Evolutionary conservation across 2,113 vertebrate genomes (phyloP).

Genomic region (Engystomops pustulosus): DNA sequence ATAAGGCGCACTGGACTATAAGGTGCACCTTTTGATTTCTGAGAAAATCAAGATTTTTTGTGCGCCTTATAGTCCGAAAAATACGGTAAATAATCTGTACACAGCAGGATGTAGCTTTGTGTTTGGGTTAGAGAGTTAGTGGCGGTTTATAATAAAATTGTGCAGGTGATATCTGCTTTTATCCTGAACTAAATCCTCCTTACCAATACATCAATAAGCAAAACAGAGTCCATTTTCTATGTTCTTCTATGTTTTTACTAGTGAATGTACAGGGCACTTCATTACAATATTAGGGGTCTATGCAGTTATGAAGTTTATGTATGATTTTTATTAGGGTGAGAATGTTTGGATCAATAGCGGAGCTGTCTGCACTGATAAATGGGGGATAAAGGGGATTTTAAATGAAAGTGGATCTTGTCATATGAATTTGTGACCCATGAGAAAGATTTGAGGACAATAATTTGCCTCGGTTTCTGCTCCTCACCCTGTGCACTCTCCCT

Average conservation of each 20-base stretch:
- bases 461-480: conserved; percentile 35
- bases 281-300: background rate
- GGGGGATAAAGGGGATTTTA: conserved; percentile 44
- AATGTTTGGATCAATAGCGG: conserved; percentile 52
- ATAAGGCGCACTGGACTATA: too few relatives aligned
- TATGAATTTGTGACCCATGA: conserved; percentile 57
- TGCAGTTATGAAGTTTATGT: background rate
- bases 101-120: too few relatives aligned
- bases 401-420: conserved; percentile 48
- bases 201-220: too few relatives aligned
- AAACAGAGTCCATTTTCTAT: too few relatives aligned
- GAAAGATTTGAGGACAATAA: conserved; percentile 57
- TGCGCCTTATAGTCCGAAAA: too few relatives aligned
- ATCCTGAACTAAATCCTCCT: too few relatives aligned
- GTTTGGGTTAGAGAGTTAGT: too few relatives aligned
- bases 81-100: too few relatives aligned
- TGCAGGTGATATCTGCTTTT: too few relatives aligned
- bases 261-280: background rate
- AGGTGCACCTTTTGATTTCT: too few relatives aligned
- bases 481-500: conserved; percentile 32
- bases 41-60: too few relatives aligned
- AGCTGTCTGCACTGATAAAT: conserved; percentile 45
- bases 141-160: too few relatives aligned
- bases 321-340: conserved; percentile 18
- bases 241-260: background rate